Conservation (phyloP, 2,888 invertebrate genomes). For the Melinaea marsaeus region DNA sequence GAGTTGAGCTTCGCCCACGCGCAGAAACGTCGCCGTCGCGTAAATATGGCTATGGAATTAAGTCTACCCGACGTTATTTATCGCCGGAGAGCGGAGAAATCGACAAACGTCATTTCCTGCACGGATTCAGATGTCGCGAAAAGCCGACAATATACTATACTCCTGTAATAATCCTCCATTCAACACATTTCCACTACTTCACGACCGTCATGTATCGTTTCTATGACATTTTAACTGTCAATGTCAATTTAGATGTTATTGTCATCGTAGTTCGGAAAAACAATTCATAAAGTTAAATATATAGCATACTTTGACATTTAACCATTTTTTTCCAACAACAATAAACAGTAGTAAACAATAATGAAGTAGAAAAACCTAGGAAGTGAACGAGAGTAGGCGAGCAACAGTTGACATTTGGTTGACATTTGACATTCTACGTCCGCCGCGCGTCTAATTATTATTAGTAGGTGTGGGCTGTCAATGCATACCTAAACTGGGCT, state of each 20-base stretch:
- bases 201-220: conserved; percentile 29
- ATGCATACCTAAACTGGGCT: conserved; percentile 57
- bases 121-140: conserved; percentile 48
- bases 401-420: conserved; percentile 65
- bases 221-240: conserved; percentile 6
- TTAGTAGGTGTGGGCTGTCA: conserved; percentile 68
- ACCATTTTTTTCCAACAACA: neutral
- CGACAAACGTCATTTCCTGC: conserved; percentile 61
- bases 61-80: conserved; percentile 72
- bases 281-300: conserved; percentile 8
- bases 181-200: conserved; percentile 57
- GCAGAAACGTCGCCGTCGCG: conserved; percentile 47
- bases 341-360: conserved; percentile 2
- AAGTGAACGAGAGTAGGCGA: conserved; percentile 46
- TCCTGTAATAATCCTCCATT: conserved; percentile 60
- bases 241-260: neutral
- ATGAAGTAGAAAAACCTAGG: conserved; percentile 34
- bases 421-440: conserved; percentile 72
- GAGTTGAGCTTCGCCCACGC: conserved; percentile 45
- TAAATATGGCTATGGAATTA: conserved; percentile 70
- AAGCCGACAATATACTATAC: conserved; percentile 48
- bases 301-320: conserved; percentile 14
- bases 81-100: conserved; percentile 43
- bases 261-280: neutral
- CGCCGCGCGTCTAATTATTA: conserved; percentile 67